phyloP scores from a whole-genome alignment of 2,113 vertebrate species.

The Zootoca vivipara region DNA sequence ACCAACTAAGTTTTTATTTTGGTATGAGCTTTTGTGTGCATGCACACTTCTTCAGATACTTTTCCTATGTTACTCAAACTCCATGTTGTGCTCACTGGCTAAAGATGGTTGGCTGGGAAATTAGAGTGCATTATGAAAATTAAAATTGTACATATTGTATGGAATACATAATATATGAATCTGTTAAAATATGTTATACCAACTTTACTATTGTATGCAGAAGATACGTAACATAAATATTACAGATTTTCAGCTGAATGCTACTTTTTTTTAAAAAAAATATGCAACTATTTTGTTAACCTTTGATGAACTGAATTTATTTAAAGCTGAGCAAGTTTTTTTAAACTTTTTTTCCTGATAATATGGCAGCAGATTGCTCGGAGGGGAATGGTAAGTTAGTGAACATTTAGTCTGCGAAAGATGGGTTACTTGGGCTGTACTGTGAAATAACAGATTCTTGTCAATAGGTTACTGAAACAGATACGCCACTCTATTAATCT shows the following conservation, averaged over 20 bases:
- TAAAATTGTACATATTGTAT: not conserved
- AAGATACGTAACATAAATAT: constrained; percentile 2
- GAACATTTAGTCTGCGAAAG: constrained; percentile 56
- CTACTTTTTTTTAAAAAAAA: constrained; percentile 44
- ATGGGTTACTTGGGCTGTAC: constrained; percentile 46
- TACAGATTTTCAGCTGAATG: not conserved
- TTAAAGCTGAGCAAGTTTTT: constrained; percentile 72
- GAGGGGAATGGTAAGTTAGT: constrained; percentile 80
- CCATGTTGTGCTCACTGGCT: not conserved
- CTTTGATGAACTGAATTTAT: constrained; percentile 62
- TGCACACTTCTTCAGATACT: no score
- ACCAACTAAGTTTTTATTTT: no score
- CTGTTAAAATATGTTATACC: not conserved
- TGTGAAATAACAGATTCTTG: constrained; percentile 44
- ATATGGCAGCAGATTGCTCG: constrained; percentile 76
- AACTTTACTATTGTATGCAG: not conserved
- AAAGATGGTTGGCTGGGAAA: not conserved
- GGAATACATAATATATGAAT: not conserved
- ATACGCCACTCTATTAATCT: constrained; percentile 28
- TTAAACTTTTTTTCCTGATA: constrained; percentile 76
- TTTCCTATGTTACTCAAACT: not conserved
- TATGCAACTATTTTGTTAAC: constrained; percentile 49
- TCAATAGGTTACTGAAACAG: constrained; percentile 14
- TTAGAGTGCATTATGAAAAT: not conserved
- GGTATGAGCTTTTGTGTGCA: no score